Evolutionary conservation across 2,113 vertebrate genomes (phyloP), one percentile per base, ranked within the genome.

Genomic region (Labeo catla): DNA sequence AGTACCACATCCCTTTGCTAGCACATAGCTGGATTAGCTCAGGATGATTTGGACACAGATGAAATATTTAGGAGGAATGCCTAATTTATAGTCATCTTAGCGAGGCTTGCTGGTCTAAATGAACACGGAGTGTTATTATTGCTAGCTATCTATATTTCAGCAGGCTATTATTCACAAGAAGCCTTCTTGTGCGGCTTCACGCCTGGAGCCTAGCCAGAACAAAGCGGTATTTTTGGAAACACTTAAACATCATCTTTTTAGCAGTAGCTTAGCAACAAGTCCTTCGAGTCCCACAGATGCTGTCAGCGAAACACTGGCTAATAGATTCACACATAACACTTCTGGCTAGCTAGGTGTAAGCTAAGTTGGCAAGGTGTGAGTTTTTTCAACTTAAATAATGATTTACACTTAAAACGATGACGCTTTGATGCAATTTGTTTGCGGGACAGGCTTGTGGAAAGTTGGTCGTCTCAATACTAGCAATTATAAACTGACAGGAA

Each of bases 181-280:
- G 73, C 15, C 54, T 76, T 76, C 68, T 70, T 83, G 66, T 54
- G 79, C 63, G 61, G 79, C 81, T 84, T 45, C 36, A 84, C 49
- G 66, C 76, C 81, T 78, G 34, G 70, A 84, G 68, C 80, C 81
- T 36, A 85, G 81, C 23, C 49, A 54, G 76, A 78, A 57, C 21
- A 73, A 79, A 84, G 74, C 6, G 81, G 81, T 89, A 88, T 89
- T 90, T 90, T 81, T 87, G 87, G 88, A 88, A 89, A 85, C 89
- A 88, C 87, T 90, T 88, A 85, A 89, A 50, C 39, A 70, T 57
- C 23, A 50, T 86, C 47, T 77, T 83, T 86, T 86, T 86, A 85
- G 59, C 86, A 85, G 89, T 90, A 92, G 83, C 88, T 89, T 91
- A 90, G 89, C 91, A 89, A 91, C 89, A 91, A 84, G 89, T 91